Percentiles rank a stretch among this genome's conserved stretches.
These are phyloP conservation scores for Onchidella celtica DNA, from an alignment of 2,888 invertebrate genomes.

Conservation along the genomic window DNA sequence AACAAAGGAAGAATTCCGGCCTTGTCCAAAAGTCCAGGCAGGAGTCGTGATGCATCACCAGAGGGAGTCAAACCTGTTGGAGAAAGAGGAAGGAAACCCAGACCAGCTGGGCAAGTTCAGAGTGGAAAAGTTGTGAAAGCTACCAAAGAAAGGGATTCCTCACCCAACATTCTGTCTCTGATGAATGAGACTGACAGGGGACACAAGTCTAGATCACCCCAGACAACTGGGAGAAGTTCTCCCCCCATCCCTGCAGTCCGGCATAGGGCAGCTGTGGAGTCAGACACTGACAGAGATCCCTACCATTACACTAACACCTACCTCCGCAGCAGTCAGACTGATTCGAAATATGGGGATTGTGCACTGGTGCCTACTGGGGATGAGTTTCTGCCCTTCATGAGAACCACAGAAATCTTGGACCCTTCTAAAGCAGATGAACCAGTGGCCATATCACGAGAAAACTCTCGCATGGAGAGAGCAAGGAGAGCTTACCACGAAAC, in stretches of 20 bases:
- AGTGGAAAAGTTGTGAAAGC: not conserved
- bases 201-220: conserved; percentile 7
- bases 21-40: conserved; percentile 45
- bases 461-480: conserved; percentile 70
- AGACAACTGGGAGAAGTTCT: conserved; percentile 28
- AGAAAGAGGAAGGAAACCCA: conserved; percentile 27
- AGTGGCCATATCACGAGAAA: conserved; percentile 76
- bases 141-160: not conserved
- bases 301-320: conserved; percentile 53
- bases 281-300: conserved; percentile 50
- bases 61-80: conserved; percentile 47
- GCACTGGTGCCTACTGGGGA: conserved; percentile 58
- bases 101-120: not conserved
- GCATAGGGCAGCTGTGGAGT: conserved; percentile 52
- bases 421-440: conserved; percentile 75
- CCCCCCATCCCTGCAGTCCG: conserved; percentile 72
- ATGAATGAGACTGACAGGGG: conserved; percentile 18
- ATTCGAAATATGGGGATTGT: conserved; percentile 47
- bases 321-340: conserved; percentile 27
- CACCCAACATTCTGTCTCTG: conserved; percentile 22
- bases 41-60: conserved; percentile 2
- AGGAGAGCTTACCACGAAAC: conserved; percentile 75
- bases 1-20: conserved; percentile 70
- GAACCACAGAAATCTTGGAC: conserved; percentile 77
- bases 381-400: conserved; percentile 77